These are phyloP conservation scores for Rissa tridactyla DNA, from an alignment of 2,113 vertebrate genomes.

Conservation along the genomic window DNA sequence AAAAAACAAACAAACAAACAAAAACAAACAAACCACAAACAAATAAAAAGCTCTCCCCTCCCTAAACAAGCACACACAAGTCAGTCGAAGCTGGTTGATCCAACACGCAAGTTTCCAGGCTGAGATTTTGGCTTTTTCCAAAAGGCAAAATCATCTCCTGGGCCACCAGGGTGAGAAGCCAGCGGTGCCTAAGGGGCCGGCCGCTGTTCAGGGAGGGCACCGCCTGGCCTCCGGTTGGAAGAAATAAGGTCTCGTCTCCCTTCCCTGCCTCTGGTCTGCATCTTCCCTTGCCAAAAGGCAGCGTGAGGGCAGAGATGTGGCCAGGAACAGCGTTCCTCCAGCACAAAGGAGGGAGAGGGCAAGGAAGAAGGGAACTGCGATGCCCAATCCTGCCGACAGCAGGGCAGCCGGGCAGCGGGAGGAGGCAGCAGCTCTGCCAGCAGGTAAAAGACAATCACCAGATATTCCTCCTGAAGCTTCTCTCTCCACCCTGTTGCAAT, in stretches of 20 bases:
- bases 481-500: not conserved
- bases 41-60: not conserved
- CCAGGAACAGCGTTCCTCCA: not conserved
- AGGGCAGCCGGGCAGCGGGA: not conserved
- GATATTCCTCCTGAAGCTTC: not conserved
- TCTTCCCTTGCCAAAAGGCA: not conserved
- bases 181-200: not conserved
- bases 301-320: not conserved
- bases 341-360: not conserved
- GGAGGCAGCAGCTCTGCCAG: not conserved
- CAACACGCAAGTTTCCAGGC: not conserved
- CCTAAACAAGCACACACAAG: not conserved
- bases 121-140: not conserved
- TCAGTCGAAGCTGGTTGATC: not conserved
- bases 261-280: not conserved
- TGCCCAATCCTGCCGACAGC: not conserved
- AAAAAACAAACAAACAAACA: not conserved
- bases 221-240: not conserved
- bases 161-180: not conserved
- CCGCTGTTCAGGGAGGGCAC: not conserved
- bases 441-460: not conserved
- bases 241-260: not conserved
- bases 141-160: fast-evolving
- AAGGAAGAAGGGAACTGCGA: not conserved
- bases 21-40: not conserved